phyloP scores from a whole-genome alignment of 2,888 invertebrate species.

The Tachina lurida region DNA sequence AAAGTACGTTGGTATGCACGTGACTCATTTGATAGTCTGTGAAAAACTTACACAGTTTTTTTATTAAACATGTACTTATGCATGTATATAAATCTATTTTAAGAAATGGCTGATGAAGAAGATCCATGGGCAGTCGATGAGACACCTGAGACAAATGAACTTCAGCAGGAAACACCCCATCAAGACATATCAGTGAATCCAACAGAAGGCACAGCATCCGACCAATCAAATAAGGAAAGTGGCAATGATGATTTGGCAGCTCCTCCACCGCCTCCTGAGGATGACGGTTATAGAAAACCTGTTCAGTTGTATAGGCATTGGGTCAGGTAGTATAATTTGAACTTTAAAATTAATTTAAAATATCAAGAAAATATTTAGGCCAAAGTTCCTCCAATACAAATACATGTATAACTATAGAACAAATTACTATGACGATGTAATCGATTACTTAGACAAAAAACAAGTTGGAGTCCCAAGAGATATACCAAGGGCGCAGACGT shows the following conservation, averaged over 20 bases:
- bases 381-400: slow-evolving; percentile 91
- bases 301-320: slow-evolving; percentile 90
- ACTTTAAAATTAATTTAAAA: background rate
- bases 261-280: slow-evolving; percentile 83
- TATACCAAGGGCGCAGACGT: slow-evolving; percentile 90
- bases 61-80: background rate
- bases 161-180: slow-evolving; percentile 62
- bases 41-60: too few relatives aligned
- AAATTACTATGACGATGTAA: slow-evolving; percentile 93
- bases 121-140: slow-evolving; percentile 85
- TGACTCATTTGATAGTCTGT: too few relatives aligned
- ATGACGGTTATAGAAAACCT: slow-evolving; percentile 86
- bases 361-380: slow-evolving; percentile 84
- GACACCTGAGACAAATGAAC: slow-evolving; percentile 72
- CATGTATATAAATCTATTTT: background rate
- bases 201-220: slow-evolving; percentile 76
- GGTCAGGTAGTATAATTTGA: slow-evolving; percentile 86
- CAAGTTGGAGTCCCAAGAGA: slow-evolving; percentile 88
- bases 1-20: too few relatives aligned
- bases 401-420: slow-evolving; percentile 92
- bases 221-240: slow-evolving; percentile 80
- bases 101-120: slow-evolving; percentile 83
- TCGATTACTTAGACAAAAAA: slow-evolving; percentile 91
- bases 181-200: slow-evolving; percentile 76
- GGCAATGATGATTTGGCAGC: slow-evolving; percentile 83